Evolutionary conservation across 2,888 invertebrate genomes (phyloP), one percentile per base, ranked within the genome.

Genomic region (Agrotis ipsilon): DNA sequence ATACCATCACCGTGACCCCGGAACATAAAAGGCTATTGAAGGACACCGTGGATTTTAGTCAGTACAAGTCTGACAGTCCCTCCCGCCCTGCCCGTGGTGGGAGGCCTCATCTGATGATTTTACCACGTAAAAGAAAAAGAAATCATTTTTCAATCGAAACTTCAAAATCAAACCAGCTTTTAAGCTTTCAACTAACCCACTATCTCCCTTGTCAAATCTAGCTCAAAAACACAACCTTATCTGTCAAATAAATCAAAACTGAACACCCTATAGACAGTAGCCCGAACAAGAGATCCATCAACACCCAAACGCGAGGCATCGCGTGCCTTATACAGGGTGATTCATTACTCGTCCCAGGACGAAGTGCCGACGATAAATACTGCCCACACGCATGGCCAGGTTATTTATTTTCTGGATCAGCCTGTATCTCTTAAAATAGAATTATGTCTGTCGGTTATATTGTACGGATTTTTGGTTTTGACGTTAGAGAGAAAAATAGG

Each of bases 281-380:
- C 72, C 24, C 54, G 83, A 72, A 77, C 77, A 75, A 67, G 78
- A 83, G 69, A 84, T 84, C 87, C 86, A 87, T 89, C 90, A 89
- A 82, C 87, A 86, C 84, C 82, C 74, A 71, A 75, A 73, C 76
- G 71, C 69, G 68, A 73, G 79, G 69, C 78, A 87, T 90, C 84
- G 90, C 90, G 90, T 88, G 90, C 82, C 83, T 83, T 87, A 88
- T 87, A 87, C 88, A 85, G 82, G 60, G 49, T 89, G 90, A 89
- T 90, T 86, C 89, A 90, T 89, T 82, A 83, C 84, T 85, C 84
- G 83, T 87, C 81, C 81, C 75, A 71, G 74, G 70, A 77, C 76
- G 73, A 80, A 86, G 81, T 78, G 83, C 82, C 88, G 65, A 87
- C 88, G 82, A 89, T 89, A 89, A 89, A 89, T 90, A 89, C 90